Percentiles rank a stretch among this genome's conserved stretches.
Evolutionary conservation across 2,113 vertebrate species (phyloP).

Genomic region (Heloderma charlesbogerti): DNA sequence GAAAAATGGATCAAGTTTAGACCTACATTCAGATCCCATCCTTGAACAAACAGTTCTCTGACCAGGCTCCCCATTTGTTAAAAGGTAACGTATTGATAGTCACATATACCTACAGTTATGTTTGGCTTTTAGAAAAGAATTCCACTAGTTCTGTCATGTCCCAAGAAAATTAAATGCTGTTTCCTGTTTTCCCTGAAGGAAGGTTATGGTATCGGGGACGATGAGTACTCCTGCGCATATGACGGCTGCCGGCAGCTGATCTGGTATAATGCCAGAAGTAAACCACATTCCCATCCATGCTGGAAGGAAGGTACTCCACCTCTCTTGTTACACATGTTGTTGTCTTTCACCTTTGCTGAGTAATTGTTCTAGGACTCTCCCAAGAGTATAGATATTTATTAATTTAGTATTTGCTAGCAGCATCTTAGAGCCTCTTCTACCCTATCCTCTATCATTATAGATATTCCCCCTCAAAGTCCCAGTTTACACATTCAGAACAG

Average conservation of each 20-base stretch:
- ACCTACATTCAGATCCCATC: not conserved
- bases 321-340: not conserved
- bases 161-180: not conserved
- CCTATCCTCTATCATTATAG: not conserved
- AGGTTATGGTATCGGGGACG: slow-evolving; percentile 98
- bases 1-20: not conserved
- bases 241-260: slow-evolving; percentile 99
- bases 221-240: slow-evolving; percentile 97
- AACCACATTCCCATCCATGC: slow-evolving; percentile 95
- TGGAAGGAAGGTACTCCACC: slow-evolving; percentile 95
- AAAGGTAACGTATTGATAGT: not conserved
- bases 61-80: not conserved
- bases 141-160: not conserved
- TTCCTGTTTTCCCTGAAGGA: slow-evolving; percentile 79
- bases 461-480: not conserved
- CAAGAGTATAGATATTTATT: too few species aligned
- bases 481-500: not conserved
- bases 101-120: not conserved
- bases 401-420: not conserved
- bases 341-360: not conserved
- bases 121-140: not conserved
- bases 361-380: not conserved
- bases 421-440: not conserved
- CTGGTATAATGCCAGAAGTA: slow-evolving; percentile 99
- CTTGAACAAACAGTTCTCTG: not conserved